Evolutionary conservation across 2,113 vertebrate genomes (phyloP).

Genomic region (Diphyllodes magnificus): DNA sequence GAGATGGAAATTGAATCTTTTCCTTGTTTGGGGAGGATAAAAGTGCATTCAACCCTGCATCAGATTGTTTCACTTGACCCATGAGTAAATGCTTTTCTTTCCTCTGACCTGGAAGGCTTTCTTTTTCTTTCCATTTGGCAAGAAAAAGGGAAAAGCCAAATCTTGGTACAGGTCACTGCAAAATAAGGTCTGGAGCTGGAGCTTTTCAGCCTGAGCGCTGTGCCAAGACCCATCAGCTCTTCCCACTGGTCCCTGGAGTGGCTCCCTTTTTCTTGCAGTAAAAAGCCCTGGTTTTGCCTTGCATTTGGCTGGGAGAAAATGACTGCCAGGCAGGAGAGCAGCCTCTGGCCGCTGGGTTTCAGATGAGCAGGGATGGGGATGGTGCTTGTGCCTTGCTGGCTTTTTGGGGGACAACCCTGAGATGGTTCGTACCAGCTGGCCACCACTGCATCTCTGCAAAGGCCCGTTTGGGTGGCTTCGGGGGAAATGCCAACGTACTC

Average conservation of each 20-base stretch:
- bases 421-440: not conserved
- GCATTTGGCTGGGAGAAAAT: not conserved
- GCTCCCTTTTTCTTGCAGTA: not conserved
- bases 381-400: not conserved
- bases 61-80: conserved; percentile 42
- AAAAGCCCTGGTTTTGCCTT: not conserved
- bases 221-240: conserved; percentile 19
- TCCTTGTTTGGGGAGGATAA: not conserved
- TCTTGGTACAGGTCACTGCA: conserved; percentile 41
- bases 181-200: conserved; percentile 14
- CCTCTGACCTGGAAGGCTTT: conserved; percentile 54
- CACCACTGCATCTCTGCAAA: not conserved
- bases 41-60: not conserved
- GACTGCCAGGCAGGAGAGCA: not conserved
- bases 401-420: not conserved
- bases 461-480: rapidly evolving
- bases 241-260: not conserved
- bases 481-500: not conserved
- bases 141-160: conserved; percentile 11
- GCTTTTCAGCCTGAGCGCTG: not conserved
- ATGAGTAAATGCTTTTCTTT: conserved; percentile 23
- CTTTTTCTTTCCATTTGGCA: conserved; percentile 42
- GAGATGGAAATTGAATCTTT: not conserved
- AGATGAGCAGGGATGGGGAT: rapidly evolving
- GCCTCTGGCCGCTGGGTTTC: not conserved